Evolutionary conservation across 1,140 invertebrate species (phyloP), one percentile per base, ranked within the genome.

Genomic region (Spodoptera frugiperda): DNA sequence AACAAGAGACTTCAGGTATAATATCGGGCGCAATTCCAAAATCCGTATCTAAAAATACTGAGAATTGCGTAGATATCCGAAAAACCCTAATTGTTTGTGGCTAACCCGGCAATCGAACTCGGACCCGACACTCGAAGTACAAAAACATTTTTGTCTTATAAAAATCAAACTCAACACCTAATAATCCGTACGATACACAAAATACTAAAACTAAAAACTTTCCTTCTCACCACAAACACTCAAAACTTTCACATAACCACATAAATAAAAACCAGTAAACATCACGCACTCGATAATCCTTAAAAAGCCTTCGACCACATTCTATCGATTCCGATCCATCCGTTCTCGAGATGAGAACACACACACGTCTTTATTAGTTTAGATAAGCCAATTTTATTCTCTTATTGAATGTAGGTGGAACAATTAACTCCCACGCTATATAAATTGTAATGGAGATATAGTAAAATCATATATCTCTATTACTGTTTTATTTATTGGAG

Each of bases 351-450:
- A 25, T 68, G 1, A 11, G 19, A 68, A 39, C 30, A 70, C 49
- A 39, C 17, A 53, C 49, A 44, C 51, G 11, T 49, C 49, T 70
- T 70, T 70, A 70, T 54, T 70, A 70, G 21, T n/a, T n/a, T 2
- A 72, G 70, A 72, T 72, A 72, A 72, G 70, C 53, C 70, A 72
- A 72, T 72, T 72, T 72, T 72, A 72, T 72, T 57, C 33, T n/a
- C 44, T 19, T 30, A 39, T 39, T 39, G 33, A 19, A n/a, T 21
- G 70, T 72, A 57, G 70, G 70, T 48, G 70, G 46, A 19, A 57
- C 53, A 53, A 54, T 71, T 33, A 46, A 57, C 39, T 2, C 53
- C 54, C 33, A 59, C 53, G n/a, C 70, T 6, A 39, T 46, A 57
- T 72, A 72, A 72, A 57, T 72, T 72, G 70, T n/a, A 57, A 72